These are phyloP conservation scores for Forbesichthys papilliferus DNA, from an alignment of 2,113 vertebrate genomes.

Conservation along the genomic window DNA sequence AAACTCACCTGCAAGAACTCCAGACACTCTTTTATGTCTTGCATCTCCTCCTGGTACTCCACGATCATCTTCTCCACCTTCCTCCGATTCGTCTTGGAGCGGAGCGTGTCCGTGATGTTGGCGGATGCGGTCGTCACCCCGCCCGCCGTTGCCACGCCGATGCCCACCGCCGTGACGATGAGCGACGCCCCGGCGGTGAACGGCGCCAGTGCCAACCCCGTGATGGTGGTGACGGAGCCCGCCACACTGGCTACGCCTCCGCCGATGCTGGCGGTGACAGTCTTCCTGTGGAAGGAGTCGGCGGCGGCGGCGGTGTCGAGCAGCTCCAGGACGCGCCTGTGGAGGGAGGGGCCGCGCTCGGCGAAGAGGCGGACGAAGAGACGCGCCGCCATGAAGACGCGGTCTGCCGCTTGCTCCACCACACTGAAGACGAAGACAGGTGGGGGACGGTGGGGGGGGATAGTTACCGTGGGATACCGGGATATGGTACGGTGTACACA, in stretches of 20 bases:
- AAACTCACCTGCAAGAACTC: slow-evolving; percentile 72
- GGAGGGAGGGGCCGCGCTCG: slow-evolving; percentile 57
- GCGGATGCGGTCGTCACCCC: slow-evolving; percentile 76
- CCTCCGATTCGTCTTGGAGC: slow-evolving; percentile 74
- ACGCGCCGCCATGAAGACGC: slow-evolving; percentile 74
- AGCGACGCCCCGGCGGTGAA: slow-evolving; percentile 78
- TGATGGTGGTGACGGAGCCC: slow-evolving; percentile 77
- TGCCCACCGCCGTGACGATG: slow-evolving; percentile 77
- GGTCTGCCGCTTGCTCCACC: slow-evolving; percentile 72
- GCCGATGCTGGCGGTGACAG: slow-evolving; percentile 69
- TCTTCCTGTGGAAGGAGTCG: slow-evolving; percentile 76
- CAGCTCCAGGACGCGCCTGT: slow-evolving; percentile 68
- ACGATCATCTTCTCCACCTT: slow-evolving; percentile 80
- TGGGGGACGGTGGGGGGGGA: neutral
- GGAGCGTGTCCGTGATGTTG: slow-evolving; percentile 78
- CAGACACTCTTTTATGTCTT: slow-evolving; percentile 75
- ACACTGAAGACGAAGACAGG: slow-evolving; percentile 45
- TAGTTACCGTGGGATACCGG: neutral
- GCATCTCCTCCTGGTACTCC: slow-evolving; percentile 71
- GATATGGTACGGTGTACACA: neutral
- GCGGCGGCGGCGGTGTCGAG: slow-evolving; percentile 65
- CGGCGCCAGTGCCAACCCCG: slow-evolving; percentile 76
- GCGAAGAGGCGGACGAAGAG: slow-evolving; percentile 73
- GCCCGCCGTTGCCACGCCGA: slow-evolving; percentile 74
- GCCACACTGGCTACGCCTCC: slow-evolving; percentile 75